Conservation (phyloP, 2,113 vertebrate genomes). For the Oreochromis tanganicae region DNA sequence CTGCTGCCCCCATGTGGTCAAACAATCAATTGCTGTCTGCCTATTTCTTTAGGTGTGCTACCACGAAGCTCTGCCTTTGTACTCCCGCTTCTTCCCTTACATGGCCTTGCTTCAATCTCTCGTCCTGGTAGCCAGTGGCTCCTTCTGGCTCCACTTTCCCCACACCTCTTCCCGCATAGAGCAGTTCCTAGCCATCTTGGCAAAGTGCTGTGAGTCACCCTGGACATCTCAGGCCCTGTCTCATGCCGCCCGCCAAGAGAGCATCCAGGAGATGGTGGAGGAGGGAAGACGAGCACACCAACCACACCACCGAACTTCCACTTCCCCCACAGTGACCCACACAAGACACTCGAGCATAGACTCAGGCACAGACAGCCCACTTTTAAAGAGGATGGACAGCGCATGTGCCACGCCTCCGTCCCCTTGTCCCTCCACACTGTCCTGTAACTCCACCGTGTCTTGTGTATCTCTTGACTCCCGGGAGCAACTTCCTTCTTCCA, state of each 20-base stretch:
- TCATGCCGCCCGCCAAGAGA: conserved; percentile 68
- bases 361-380: conserved; percentile 61
- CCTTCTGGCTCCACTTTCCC: conserved; percentile 82
- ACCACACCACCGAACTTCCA: neutral
- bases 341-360: conserved; percentile 46
- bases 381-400: conserved; percentile 36
- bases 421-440: conserved; percentile 50
- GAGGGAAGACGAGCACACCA: neutral
- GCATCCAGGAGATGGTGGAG: neutral
- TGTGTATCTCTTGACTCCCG: neutral
- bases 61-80: conserved; percentile 74
- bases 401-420: conserved; percentile 28
- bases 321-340: neutral
- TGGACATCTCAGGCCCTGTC: conserved; percentile 80
- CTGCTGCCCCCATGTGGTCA: neutral
- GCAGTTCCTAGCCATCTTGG: conserved; percentile 76
- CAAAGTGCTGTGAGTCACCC: conserved; percentile 79
- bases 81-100: conserved; percentile 78
- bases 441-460: conserved; percentile 35
- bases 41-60: conserved; percentile 68
- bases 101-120: conserved; percentile 74
- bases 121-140: conserved; percentile 73
- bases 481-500: neutral
- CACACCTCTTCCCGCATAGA: conserved; percentile 79
- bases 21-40: neutral